Evolutionary conservation across 2,888 invertebrate genomes (phyloP).

Genomic region (Ferrisia virgata): DNA sequence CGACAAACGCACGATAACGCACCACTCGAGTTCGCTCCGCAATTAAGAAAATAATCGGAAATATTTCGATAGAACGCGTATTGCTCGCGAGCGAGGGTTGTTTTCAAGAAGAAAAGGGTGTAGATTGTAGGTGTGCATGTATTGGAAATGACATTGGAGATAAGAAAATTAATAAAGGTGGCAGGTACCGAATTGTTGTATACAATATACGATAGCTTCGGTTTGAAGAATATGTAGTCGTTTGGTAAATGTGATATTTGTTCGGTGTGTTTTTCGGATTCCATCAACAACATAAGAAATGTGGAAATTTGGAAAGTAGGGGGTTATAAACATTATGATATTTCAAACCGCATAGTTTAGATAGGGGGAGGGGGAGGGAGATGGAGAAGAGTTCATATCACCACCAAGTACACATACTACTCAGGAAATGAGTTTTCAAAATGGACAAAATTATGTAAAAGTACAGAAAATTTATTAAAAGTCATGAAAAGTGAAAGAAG

Average conservation of each 20-base stretch:
- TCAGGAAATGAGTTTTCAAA: too few species aligned
- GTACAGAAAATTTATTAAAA: too few species aligned
- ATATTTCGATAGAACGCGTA: background rate
- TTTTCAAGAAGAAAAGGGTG: background rate
- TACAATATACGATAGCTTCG: background rate
- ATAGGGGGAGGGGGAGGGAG: too few species aligned
- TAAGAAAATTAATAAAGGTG: background rate
- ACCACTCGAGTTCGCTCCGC: background rate
- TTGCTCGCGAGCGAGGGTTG: background rate
- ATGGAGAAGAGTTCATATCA: too few species aligned
- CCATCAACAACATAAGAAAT: too few species aligned
- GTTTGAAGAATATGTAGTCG: background rate
- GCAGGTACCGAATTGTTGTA: background rate
- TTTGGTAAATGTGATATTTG: background rate
- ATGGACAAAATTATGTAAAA: too few species aligned
- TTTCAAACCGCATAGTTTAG: too few species aligned
- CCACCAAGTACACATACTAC: too few species aligned
- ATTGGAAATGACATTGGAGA: background rate
- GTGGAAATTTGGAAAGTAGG: too few species aligned
- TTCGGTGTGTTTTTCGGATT: too few species aligned
- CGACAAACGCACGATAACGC: conserved; percentile 1
- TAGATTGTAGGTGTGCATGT: background rate
- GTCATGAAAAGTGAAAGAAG: too few species aligned
- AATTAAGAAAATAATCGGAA: conserved; percentile 1
- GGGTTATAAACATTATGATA: too few species aligned